Percentiles rank a stretch among this genome's conserved stretches.
Evolutionary conservation across 2,888 invertebrate genomes (phyloP).

Genomic region (Archips xylosteana): DNA sequence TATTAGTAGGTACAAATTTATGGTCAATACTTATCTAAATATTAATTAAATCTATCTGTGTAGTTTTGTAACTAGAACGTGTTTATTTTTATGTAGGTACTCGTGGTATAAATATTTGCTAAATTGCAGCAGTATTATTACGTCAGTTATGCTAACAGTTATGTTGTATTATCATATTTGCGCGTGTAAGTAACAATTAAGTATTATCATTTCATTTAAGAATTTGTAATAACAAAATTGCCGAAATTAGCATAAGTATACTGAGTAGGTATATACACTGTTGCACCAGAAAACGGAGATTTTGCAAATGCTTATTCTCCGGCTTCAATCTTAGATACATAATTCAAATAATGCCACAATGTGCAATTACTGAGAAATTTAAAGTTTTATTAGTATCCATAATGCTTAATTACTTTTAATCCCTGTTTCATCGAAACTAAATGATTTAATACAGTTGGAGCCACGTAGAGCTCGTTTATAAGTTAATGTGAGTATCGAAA

Average conservation of each 20-base stretch:
- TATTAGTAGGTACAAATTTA: too few relatives aligned
- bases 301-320: too few relatives aligned
- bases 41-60: neutral
- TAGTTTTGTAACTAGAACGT: too few relatives aligned
- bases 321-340: too few relatives aligned
- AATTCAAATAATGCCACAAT: too few relatives aligned
- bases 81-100: neutral
- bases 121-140: conserved; percentile 4
- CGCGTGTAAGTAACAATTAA: conserved; percentile 11
- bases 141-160: conserved; percentile 4
- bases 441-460: neutral
- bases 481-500: neutral
- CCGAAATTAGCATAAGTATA: neutral
- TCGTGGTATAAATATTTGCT: neutral
- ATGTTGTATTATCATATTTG: conserved; percentile 6
- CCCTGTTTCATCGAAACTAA: too few relatives aligned
- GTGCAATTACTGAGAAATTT: too few relatives aligned
- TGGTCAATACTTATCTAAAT: too few relatives aligned
- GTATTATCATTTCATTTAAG: neutral
- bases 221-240: neutral
- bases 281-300: neutral
- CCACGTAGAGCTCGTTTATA: neutral
- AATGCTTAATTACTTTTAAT: too few relatives aligned
- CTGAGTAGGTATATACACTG: neutral
- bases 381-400: too few relatives aligned